Base-by-base conservation (phyloP, 2,888 invertebrate species). In the Protodeltote pygarga region DNA sequence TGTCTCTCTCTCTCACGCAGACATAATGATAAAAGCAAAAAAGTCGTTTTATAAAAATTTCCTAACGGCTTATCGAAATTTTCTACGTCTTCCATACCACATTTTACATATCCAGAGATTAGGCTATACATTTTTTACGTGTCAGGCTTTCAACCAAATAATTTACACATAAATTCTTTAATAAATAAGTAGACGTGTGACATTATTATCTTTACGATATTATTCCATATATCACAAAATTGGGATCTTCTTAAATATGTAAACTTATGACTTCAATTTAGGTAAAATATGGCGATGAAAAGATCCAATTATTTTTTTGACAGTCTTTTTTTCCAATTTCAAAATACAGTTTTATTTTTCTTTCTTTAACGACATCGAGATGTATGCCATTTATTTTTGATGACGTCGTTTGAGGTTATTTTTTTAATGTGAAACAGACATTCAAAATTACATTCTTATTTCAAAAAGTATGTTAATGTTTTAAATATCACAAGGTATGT, bases 371-470 rank as follows among this genome's bases (percentile, higher is more conserved):
- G n/a, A n/a, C n/a, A n/a, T n/a, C n/a, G n/a, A n/a, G n/a, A n/a
- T n/a, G n/a, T n/a, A n/a, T 9, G 9, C 19, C 3, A 9, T 31
- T 34, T 25, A n/a, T n/a, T n/a, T n/a, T n/a, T n/a, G n/a, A n/a
- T n/a, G n/a, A n/a, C n/a, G n/a, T n/a, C n/a, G n/a, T n/a, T n/a
- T n/a, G n/a, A n/a, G n/a, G n/a, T n/a, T n/a, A n/a, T n/a, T n/a
- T n/a, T n/a, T n/a, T n/a, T n/a, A n/a, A n/a, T n/a, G 19, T 51
- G 52, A 23, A 51, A 31, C 52, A 55, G 55, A 59, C 34, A 55
- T 42, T 29, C 16, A n/a, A 31, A 23, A 9, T 51, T 20, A 33
- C 25, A 32, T n/a, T 29, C 13, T 24, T 31, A 55, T 24, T 32
- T 35, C 21, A 10, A 35, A 20, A 1, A 25, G 13, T 23, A 8